Conservation (phyloP, 2,797 vertebrate genomes). For the Paedocypris micromegethes region DNA sequence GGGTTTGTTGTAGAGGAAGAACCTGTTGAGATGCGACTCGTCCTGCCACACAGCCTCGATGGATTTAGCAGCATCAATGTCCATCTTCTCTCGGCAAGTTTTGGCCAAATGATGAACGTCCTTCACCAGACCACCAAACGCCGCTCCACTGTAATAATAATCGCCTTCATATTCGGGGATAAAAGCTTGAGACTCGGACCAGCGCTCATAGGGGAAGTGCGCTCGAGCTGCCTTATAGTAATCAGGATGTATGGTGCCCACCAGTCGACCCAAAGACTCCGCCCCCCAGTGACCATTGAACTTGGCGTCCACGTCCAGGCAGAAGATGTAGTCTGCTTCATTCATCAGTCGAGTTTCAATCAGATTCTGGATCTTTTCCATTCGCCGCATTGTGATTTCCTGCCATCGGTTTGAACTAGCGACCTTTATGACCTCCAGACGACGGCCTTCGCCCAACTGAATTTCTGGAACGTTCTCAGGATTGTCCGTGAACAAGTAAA, state of each 20-base stretch:
- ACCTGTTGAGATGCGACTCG: slow-evolving; percentile 77
- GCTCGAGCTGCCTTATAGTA: slow-evolving; percentile 50
- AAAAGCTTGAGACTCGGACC: slow-evolving; percentile 58
- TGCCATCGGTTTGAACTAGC: slow-evolving; percentile 49
- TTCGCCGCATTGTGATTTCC: slow-evolving; percentile 55
- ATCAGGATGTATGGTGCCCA: slow-evolving; percentile 65
- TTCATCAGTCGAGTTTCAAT: slow-evolving; percentile 46
- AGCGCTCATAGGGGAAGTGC: slow-evolving; percentile 67
- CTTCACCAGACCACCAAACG: slow-evolving; percentile 61
- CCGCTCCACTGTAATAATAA: slow-evolving; percentile 68
- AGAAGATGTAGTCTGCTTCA: slow-evolving; percentile 54
- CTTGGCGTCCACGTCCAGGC: slow-evolving; percentile 58
- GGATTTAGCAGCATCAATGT: slow-evolving; percentile 64
- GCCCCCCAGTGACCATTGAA: slow-evolving; percentile 61
- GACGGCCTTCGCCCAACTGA: slow-evolving; percentile 22
- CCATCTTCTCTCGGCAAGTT: slow-evolving; percentile 61
- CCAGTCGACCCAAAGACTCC: slow-evolving; percentile 62
- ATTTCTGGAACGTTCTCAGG: background rate
- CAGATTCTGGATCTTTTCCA: slow-evolving; percentile 57
- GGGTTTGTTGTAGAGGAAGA: slow-evolving; percentile 71
- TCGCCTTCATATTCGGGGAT: slow-evolving; percentile 65
- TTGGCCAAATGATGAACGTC: slow-evolving; percentile 62
- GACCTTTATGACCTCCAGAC: background rate
- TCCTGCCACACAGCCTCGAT: slow-evolving; percentile 74
- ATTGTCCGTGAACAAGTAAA: background rate